Percentiles rank a stretch among this genome's conserved stretches.
Evolutionary conservation across 2,888 invertebrate genomes (phyloP).

Genomic region (Dioctria linearis): DNA sequence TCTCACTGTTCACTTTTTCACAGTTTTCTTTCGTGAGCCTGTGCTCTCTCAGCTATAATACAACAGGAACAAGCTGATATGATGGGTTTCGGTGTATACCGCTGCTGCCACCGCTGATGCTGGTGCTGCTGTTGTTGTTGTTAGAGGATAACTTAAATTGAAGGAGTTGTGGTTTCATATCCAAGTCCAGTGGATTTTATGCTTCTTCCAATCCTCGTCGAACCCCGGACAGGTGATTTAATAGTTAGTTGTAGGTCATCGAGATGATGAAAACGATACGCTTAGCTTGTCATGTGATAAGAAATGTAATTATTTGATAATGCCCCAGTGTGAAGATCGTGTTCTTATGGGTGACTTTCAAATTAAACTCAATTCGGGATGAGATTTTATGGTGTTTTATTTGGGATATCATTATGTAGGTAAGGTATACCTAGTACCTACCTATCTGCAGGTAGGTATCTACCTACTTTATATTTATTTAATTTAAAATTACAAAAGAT

Average conservation of each 20-base stretch:
- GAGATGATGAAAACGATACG: conserved; percentile 53
- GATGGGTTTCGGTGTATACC: background rate
- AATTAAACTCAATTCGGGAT: too few species aligned
- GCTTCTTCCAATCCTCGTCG: conserved; percentile 43
- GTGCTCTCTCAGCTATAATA: too few species aligned
- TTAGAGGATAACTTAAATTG: background rate
- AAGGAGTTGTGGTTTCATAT: background rate
- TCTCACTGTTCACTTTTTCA: conserved; percentile 3
- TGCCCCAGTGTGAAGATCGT: conserved; percentile 35
- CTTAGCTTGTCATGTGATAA: conserved; percentile 56
- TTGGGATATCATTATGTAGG: too few species aligned
- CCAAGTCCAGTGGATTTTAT: conserved; percentile 36
- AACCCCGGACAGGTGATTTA: conserved; percentile 57
- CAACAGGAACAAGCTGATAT: too few species aligned
- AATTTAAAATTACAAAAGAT: too few species aligned
- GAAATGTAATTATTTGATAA: conserved; percentile 59
- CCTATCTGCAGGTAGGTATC: too few species aligned
- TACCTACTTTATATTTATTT: too few species aligned
- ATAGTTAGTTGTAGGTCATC: conserved; percentile 56
- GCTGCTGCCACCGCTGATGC: background rate
- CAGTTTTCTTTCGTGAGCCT: background rate
- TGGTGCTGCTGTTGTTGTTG: background rate
- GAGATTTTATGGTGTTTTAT: too few species aligned
- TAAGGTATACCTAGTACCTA: too few species aligned
- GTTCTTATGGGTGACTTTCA: too few species aligned